A percentile compares a stretch with the other conserved stretches of the same genome.
Evolutionary conservation across 2,888 invertebrate genomes (phyloP).

Genomic region (Kuschelorhynchus macadamiae): DNA sequence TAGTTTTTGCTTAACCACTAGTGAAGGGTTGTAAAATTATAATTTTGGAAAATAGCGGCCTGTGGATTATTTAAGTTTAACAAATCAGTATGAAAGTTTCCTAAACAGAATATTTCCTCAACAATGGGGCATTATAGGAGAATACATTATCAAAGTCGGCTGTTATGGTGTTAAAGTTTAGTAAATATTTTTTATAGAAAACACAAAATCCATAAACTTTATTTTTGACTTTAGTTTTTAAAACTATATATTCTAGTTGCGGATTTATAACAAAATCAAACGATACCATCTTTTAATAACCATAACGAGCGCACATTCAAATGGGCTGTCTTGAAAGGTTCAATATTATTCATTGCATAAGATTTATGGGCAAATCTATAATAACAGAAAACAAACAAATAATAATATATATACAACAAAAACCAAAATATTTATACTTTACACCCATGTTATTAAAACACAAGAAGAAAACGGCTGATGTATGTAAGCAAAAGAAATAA

Average conservation of each 20-base stretch:
- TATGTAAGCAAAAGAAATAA: too few relatives aligned
- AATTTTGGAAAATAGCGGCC: neutral
- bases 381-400: too few relatives aligned
- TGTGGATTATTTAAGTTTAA: neutral
- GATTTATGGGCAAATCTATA: too few relatives aligned
- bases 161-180: neutral
- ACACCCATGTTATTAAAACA: too few relatives aligned
- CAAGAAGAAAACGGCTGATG: too few relatives aligned
- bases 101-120: neutral
- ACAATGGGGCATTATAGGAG: neutral
- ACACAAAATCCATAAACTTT: neutral
- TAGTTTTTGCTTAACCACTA: too few relatives aligned
- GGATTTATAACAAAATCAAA: neutral
- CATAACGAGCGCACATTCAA: too few relatives aligned
- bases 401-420: too few relatives aligned
- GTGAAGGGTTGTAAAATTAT: neutral
- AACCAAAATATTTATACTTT: too few relatives aligned
- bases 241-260: neutral
- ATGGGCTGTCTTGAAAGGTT: too few relatives aligned
- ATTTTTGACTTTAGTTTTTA: neutral
- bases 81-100: neutral
- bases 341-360: too few relatives aligned
- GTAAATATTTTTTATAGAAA: neutral
- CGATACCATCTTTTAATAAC: too few relatives aligned
- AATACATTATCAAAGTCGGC: neutral